phyloP scores from a whole-genome alignment of 2,113 vertebrate genomes.

The Boulengeromyrus knoepffleri region DNA sequence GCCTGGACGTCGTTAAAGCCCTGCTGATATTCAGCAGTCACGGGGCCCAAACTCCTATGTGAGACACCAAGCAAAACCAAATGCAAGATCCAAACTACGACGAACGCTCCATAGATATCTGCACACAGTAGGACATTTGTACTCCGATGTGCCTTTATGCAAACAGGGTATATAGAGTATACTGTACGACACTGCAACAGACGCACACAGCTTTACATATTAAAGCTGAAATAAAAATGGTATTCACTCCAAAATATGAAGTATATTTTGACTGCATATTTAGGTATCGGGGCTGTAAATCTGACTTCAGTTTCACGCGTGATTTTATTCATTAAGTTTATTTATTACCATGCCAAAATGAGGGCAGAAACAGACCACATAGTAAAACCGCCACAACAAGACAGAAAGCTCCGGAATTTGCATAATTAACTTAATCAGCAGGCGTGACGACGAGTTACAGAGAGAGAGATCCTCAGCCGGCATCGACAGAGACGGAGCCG shows the following conservation, averaged over 20 bases:
- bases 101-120: background rate
- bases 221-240: background rate
- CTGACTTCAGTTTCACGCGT: background rate
- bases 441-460: background rate
- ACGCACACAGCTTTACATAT: background rate
- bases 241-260: constrained; percentile 9
- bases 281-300: background rate
- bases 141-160: background rate
- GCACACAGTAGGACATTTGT: background rate
- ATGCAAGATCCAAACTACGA: background rate
- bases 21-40: background rate
- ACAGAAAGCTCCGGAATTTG: background rate
- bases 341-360: constrained; percentile 1
- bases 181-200: background rate
- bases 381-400: background rate
- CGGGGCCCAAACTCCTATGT: background rate
- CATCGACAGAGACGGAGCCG: background rate
- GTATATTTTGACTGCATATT: background rate
- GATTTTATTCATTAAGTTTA: background rate
- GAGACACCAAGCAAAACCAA: background rate
- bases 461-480: background rate
- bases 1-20: background rate
- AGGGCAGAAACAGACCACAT: background rate
- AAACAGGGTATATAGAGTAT: background rate
- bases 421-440: constrained; percentile 9